phyloP scores from a whole-genome alignment of 2,113 vertebrate species.

The Oncorhynchus nerka region DNA sequence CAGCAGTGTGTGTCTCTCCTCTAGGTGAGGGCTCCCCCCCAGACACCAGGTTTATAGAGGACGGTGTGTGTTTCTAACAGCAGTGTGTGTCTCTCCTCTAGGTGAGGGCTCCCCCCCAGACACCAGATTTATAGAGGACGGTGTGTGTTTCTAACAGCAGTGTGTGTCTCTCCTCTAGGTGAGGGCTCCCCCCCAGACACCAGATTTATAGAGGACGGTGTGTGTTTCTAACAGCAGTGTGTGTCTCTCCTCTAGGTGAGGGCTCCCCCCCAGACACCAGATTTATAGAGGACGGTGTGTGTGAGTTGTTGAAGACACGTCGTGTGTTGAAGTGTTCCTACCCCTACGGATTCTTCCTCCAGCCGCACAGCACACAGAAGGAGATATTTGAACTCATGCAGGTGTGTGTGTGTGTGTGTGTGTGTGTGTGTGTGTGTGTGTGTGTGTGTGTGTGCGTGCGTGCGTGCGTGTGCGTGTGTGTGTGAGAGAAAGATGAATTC shows the following conservation, averaged over 20 bases:
- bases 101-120: too few species aligned
- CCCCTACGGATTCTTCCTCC: constrained; percentile 97
- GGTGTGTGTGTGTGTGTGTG: constrained; percentile 76
- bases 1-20: too few species aligned
- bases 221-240: background rate
- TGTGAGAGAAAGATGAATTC: too few species aligned
- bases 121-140: too few species aligned
- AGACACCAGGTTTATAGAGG: too few species aligned
- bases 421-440: background rate
- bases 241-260: constrained; percentile 74
- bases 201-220: constrained; percentile 96
- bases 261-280: constrained; percentile 94
- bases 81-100: too few species aligned
- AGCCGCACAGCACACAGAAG: constrained; percentile 99
- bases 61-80: too few species aligned
- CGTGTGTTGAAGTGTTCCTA: constrained; percentile 99
- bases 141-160: too few species aligned
- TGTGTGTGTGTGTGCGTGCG: constrained; percentile 57
- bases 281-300: constrained; percentile 98
- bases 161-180: constrained; percentile 64
- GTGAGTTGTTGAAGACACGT: constrained; percentile 95
- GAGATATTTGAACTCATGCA: constrained; percentile 99
- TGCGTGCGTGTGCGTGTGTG: background rate
- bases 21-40: too few species aligned
- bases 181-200: constrained; percentile 94